Evolutionary conservation across 2,888 invertebrate genomes (phyloP).

Genomic region (Mesoligia furuncula): DNA sequence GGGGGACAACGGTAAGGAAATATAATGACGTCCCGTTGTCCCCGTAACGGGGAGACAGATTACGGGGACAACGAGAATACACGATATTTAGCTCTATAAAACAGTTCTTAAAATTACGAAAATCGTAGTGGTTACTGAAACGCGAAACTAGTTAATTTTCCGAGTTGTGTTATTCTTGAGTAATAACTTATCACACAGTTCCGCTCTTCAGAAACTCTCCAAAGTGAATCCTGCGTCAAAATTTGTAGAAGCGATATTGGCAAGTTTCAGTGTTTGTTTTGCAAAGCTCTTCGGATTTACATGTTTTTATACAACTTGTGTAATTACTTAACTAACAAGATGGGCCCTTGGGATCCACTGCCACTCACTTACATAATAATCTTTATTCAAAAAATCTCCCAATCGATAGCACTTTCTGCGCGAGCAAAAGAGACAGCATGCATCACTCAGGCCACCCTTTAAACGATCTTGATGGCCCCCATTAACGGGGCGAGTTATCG

Average conservation of each 20-base stretch:
- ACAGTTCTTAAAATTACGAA: neutral
- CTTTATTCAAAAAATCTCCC: constrained; percentile 34
- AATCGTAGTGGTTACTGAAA: neutral
- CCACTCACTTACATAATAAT: constrained; percentile 12
- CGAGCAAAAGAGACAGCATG: constrained; percentile 53
- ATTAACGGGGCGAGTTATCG: constrained; percentile 77
- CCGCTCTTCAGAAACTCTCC: neutral
- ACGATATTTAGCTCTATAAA: neutral
- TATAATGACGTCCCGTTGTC: too few relatives aligned
- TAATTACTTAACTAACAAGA: neutral
- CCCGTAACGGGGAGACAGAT: too few relatives aligned
- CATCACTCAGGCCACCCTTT: constrained; percentile 63
- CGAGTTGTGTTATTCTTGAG: neutral
- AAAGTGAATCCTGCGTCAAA: neutral
- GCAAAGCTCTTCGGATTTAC: neutral
- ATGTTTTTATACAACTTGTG: constrained; percentile 9
- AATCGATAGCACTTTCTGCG: constrained; percentile 42
- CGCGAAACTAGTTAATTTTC: neutral
- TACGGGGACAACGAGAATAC: too few relatives aligned
- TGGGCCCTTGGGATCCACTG: neutral
- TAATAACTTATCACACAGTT: neutral
- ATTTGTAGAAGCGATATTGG: neutral
- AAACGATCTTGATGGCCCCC: constrained; percentile 75
- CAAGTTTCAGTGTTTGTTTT: neutral
- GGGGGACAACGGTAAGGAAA: too few relatives aligned